Percentiles rank a stretch among this genome's conserved stretches.
Conservation (phyloP, 2,797 vertebrate genomes). For the Onychomys arenicola region DNA sequence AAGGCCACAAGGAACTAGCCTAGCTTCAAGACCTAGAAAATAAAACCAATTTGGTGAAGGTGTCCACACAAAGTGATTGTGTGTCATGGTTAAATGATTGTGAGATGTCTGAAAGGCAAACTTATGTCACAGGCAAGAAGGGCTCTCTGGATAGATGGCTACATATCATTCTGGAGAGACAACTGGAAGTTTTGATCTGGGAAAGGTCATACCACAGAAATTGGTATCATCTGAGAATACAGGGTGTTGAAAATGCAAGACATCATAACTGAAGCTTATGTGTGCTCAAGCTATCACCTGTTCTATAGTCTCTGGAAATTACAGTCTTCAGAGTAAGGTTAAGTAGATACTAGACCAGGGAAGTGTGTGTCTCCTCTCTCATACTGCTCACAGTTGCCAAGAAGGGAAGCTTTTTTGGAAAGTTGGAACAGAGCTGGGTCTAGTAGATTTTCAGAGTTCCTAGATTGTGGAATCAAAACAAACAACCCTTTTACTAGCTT, state of each 20-base stretch:
- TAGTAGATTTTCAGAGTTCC: neutral
- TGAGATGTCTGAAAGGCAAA: conserved; percentile 63
- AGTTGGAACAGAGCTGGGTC: neutral
- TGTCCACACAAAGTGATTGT: conserved; percentile 9
- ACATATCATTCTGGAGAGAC: neutral
- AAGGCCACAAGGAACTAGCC: neutral
- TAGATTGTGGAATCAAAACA: neutral
- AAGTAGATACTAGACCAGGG: neutral
- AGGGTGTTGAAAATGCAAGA: conserved; percentile 1
- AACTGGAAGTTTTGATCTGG: conserved; percentile 39
- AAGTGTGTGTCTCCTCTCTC: neutral
- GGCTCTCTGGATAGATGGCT: neutral
- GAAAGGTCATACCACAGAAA: conserved; percentile 32
- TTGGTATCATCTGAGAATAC: neutral
- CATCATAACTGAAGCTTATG: neutral
- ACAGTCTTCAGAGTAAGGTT: neutral
- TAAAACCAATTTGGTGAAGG: neutral
- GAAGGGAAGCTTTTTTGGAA: neutral
- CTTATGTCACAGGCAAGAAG: conserved; percentile 25
- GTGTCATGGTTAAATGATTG: conserved; percentile 32
- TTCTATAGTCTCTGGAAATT: conserved; percentile 29
- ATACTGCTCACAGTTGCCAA: neutral
- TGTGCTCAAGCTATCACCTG: neutral
- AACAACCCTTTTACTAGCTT: neutral
- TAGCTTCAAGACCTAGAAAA: conserved; percentile 6